Evolutionary conservation across 2,797 vertebrate species (phyloP).

Genomic region (Eupleurogrammus muticus): DNA sequence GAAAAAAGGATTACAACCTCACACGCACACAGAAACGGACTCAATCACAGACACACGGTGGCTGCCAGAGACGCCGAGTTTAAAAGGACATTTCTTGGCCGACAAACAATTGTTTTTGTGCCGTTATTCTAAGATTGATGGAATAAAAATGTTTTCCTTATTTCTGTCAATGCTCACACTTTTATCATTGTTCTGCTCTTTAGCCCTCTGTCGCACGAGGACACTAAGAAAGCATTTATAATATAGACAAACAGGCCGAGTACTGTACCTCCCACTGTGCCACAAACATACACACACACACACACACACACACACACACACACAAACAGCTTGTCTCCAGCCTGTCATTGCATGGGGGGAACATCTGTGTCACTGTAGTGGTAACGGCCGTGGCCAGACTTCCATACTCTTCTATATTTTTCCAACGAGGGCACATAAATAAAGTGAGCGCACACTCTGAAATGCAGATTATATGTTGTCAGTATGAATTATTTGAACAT

Average conservation of each 20-base stretch:
- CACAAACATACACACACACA: constrained; percentile 42
- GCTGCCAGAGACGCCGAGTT: constrained; percentile 70
- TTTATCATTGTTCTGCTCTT: constrained; percentile 62
- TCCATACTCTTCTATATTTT: constrained; percentile 60
- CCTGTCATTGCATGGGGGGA: constrained; percentile 49
- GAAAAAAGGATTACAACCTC: constrained; percentile 72
- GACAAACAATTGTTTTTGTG: constrained; percentile 56
- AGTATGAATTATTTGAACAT: constrained; percentile 37
- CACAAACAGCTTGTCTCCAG: constrained; percentile 38
- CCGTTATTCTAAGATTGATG: constrained; percentile 66
- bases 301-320: constrained; percentile 40
- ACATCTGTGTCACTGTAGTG: constrained; percentile 77
- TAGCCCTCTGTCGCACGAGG: constrained; percentile 34
- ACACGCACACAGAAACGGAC: constrained; percentile 58
- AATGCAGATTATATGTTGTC: constrained; percentile 58
- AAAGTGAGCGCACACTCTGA: constrained; percentile 54
- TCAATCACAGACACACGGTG: constrained; percentile 48
- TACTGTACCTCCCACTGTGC: constrained; percentile 43
- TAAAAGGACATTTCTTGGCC: constrained; percentile 74
- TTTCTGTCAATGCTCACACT: constrained; percentile 66
- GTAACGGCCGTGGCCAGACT: constrained; percentile 60
- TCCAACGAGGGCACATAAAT: constrained; percentile 61
- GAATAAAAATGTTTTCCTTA: constrained; percentile 69
- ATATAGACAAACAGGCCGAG: constrained; percentile 38
- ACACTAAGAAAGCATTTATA: constrained; percentile 42